phyloP scores from a whole-genome alignment of 92 coral and sea anemone species.

The Virgularia gustaviana region DNA sequence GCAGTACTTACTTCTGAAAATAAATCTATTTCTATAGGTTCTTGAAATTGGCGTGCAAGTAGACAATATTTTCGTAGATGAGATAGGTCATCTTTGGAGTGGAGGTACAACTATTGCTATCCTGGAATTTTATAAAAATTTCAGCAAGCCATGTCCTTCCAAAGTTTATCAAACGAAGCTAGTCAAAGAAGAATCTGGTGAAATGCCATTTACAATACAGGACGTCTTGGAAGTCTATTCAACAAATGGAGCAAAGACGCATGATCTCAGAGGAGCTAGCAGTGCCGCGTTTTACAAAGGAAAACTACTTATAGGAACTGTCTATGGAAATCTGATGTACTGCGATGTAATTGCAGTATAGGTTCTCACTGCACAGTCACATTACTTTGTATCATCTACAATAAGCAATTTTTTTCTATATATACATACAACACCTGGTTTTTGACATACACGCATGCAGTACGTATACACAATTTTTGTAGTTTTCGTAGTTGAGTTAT shows the following conservation, averaged over 20 bases:
- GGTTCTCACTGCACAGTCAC: too few species aligned
- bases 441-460: too few species aligned
- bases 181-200: constrained; percentile 29
- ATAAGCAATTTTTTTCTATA: too few species aligned
- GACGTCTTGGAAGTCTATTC: constrained; percentile 43
- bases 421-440: too few species aligned
- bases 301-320: constrained; percentile 70
- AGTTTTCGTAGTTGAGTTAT: too few species aligned
- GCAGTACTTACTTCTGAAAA: too few species aligned
- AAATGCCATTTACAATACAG: constrained; percentile 24
- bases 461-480: too few species aligned
- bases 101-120: constrained; percentile 57
- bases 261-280: constrained; percentile 39
- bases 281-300: constrained; percentile 62
- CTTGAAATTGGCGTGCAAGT: too few species aligned
- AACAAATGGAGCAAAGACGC: constrained; percentile 19
- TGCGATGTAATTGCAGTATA: constrained; percentile 60
- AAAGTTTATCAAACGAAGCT: constrained; percentile 54
- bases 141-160: constrained; percentile 62
- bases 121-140: constrained; percentile 47
- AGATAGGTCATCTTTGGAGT: constrained; percentile 70
- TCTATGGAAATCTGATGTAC: constrained; percentile 63
- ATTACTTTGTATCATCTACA: too few species aligned
- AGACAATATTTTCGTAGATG: constrained; percentile 78
- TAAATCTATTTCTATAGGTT: too few species aligned